Evolutionary conservation across 1,140 invertebrate species (phyloP).

Genomic region (Nymphalis io): DNA sequence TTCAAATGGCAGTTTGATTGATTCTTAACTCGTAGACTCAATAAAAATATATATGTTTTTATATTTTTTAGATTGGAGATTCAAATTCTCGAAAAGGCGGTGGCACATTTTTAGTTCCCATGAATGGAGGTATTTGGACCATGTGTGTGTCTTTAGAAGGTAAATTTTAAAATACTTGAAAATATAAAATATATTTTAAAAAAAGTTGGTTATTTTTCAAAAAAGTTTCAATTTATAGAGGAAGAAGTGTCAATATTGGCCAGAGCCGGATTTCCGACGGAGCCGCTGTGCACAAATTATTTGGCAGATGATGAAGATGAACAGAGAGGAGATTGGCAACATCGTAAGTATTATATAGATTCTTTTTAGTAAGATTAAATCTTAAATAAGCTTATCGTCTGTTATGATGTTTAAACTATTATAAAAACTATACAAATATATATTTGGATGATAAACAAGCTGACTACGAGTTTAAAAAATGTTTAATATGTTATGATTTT

Average conservation of each 20-base stretch:
- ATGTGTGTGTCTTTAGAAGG: conserved; percentile 89
- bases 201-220: background rate
- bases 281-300: conserved; percentile 88
- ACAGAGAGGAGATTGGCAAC: conserved; percentile 89
- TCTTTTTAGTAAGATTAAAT: too few species aligned
- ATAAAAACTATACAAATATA: too few species aligned
- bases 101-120: conserved; percentile 88
- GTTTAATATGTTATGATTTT: too few species aligned
- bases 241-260: conserved; percentile 85
- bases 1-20: too few species aligned
- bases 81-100: conserved; percentile 60
- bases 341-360: conserved; percentile 87
- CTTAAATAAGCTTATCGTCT: too few species aligned
- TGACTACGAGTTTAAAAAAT: too few species aligned
- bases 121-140: conserved; percentile 93
- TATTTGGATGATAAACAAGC: too few species aligned
- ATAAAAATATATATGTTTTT: background rate
- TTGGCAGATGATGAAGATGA: conserved; percentile 85
- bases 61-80: conserved; percentile 68
- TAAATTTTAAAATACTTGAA: conserved; percentile 46
- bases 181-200: background rate
- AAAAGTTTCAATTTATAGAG: conserved; percentile 79
- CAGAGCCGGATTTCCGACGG: conserved; percentile 85
- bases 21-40: too few species aligned
- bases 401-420: too few species aligned